Evolutionary conservation across 2,888 invertebrate genomes (phyloP), one percentile per base, ranked within the genome.

Genomic region (Ichneumoninae sp.): DNA sequence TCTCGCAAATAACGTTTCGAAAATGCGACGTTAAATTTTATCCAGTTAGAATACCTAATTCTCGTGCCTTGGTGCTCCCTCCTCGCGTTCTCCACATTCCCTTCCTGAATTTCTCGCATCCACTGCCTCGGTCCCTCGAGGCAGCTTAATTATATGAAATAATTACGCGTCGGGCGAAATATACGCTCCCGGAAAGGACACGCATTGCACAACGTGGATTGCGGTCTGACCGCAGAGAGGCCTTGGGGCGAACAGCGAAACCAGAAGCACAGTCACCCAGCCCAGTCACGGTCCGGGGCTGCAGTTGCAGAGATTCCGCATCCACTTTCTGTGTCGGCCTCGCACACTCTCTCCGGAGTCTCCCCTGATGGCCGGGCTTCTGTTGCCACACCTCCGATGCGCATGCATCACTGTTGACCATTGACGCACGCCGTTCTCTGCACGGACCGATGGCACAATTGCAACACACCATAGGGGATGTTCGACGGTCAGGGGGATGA

Each of bases 121-220:
- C 72, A 13, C 62, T 33, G 1, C 30, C 47, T 40, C 26, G 57
- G 8, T 22, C 54, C 40, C 72, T 68, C 80, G 68, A 80, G 71
- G 78, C 75, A 86, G 88, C 88, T 90, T 91, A 91, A 91, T 91
- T 91, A 90, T 88, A 88, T 88, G 87, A 91, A 91, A 91, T 91
- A 91, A 91, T 90, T 90, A 87, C 86, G 85, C 85, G 85, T 87
- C 87, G 84, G 84, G 84, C 82, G 86, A 86, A 86, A 89, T 87
- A 87, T 86, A 89, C 83, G 87, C 52, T 70, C 79, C 60, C 83
- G 80, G 85, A 86, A 86, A 86, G 86, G 85, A 84, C 87, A 86
- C 85, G 88, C 88, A 88, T 84, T 88, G 88, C 87, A 82, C 87
- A 87, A 85, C 77, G 87, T 84, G 88, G 88, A 90, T 91, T 90